A percentile compares a stretch with the other conserved stretches of the same genome.
phyloP scores from a whole-genome alignment of 1,140 invertebrate genomes.

The Atta texana region DNA sequence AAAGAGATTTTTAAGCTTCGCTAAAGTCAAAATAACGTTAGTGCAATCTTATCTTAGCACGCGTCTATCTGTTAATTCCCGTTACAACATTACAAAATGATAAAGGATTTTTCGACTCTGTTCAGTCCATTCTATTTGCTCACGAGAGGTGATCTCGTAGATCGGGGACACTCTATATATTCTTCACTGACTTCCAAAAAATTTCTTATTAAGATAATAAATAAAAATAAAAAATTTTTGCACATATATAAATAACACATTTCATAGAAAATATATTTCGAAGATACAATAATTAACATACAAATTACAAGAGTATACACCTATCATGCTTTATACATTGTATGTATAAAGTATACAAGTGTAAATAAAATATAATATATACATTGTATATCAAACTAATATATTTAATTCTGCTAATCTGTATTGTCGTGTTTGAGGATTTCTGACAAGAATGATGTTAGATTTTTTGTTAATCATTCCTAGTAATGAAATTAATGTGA shows the following conservation, averaged over 20 bases:
- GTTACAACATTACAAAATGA: too few relatives aligned
- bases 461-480: slow-evolving; percentile 82
- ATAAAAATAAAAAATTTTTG: neutral
- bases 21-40: too few relatives aligned
- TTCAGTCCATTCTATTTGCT: too few relatives aligned
- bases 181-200: too few relatives aligned
- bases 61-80: too few relatives aligned
- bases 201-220: neutral
- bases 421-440: slow-evolving; percentile 85
- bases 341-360: neutral
- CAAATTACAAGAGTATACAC: neutral
- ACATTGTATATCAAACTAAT: slow-evolving; percentile 36
- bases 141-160: too few relatives aligned
- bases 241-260: neutral
- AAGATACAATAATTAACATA: neutral
- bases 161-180: too few relatives aligned
- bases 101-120: too few relatives aligned
- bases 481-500: slow-evolving; percentile 87
- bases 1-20: too few relatives aligned
- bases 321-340: neutral
- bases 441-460: slow-evolving; percentile 84
- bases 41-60: too few relatives aligned
- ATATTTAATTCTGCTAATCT: slow-evolving; percentile 85
- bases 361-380: slow-evolving; percentile 12
- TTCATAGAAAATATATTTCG: neutral